A percentile compares a stretch with the other conserved stretches of the same genome.
Conservation (phyloP, 2,888 invertebrate genomes). For the Nesidiocoris tenuis region DNA sequence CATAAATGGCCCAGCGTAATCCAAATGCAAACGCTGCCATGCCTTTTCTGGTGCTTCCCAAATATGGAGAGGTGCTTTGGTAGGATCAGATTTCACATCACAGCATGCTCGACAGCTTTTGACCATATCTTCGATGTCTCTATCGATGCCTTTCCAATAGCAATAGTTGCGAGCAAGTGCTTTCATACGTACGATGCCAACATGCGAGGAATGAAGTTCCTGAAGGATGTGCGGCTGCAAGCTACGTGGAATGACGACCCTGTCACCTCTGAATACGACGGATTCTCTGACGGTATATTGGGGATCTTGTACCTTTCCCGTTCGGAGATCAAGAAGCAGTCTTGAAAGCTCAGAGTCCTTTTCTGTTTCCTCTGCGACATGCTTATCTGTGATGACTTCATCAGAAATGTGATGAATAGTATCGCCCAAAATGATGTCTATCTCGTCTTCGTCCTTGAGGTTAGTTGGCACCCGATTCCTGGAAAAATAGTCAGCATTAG, state of each 20-base stretch:
- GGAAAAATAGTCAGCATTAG: conserved; percentile 43
- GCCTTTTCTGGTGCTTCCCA: conserved; percentile 49
- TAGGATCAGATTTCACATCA: conserved; percentile 48
- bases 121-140: conserved; percentile 49
- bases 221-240: conserved; percentile 46
- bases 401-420: conserved; percentile 8
- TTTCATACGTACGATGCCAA: conserved; percentile 51
- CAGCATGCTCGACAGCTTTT: conserved; percentile 49
- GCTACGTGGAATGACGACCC: conserved; percentile 44
- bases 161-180: conserved; percentile 50
- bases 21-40: conserved; percentile 48
- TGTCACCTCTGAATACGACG: conserved; percentile 32
- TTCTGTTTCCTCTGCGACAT: conserved; percentile 11
- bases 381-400: conserved; percentile 10
- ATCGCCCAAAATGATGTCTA: conserved; percentile 2
- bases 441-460: neutral
- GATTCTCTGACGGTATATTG: conserved; percentile 23
- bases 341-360: conserved; percentile 8
- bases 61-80: conserved; percentile 49
- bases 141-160: conserved; percentile 50
- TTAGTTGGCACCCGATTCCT: neutral
- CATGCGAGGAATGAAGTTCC: conserved; percentile 50
- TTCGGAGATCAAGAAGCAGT: neutral
- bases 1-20: conserved; percentile 52
- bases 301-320: conserved; percentile 11